Percentiles rank a stretch among this genome's conserved stretches.
Conservation (phyloP, 2,797 vertebrate species). For the Etheostoma nigrum region DNA sequence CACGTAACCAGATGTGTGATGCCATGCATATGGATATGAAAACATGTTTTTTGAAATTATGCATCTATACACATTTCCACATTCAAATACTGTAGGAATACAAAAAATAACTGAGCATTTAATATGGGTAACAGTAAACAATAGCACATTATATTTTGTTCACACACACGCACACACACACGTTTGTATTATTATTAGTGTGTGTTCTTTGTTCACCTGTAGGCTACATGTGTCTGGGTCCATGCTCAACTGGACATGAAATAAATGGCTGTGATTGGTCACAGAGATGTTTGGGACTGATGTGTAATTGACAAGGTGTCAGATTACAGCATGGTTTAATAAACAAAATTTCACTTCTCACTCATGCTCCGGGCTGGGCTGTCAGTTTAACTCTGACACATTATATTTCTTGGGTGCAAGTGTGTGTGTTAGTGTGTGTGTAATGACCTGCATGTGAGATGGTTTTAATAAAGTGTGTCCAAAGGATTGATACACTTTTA, state of each 20-base stretch:
- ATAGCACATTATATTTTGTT: no score
- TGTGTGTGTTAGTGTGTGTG: slow-evolving; percentile 2
- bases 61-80: no score
- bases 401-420: slow-evolving; percentile 31
- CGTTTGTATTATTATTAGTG: background rate
- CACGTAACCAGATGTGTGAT: no score
- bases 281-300: slow-evolving; percentile 34
- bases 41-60: no score
- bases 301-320: slow-evolving; percentile 73
- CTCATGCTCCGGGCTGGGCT: slow-evolving; percentile 47
- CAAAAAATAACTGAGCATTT: no score
- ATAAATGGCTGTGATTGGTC: slow-evolving; percentile 23
- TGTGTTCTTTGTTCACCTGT: background rate
- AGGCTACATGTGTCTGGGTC: background rate
- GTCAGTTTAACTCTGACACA: slow-evolving; percentile 55
- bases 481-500: slow-evolving; percentile 34
- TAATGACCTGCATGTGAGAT: slow-evolving; percentile 9
- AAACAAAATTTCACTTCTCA: slow-evolving; percentile 67
- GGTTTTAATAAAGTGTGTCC: slow-evolving; percentile 31
- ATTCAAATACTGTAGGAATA: no score
- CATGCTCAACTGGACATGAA: slow-evolving; percentile 18
- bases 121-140: no score
- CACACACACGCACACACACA: no score
- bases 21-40: no score
- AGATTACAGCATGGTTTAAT: slow-evolving; percentile 53